phyloP scores from a whole-genome alignment of 2,113 vertebrate genomes.

The Pteropus alecto region DNA sequence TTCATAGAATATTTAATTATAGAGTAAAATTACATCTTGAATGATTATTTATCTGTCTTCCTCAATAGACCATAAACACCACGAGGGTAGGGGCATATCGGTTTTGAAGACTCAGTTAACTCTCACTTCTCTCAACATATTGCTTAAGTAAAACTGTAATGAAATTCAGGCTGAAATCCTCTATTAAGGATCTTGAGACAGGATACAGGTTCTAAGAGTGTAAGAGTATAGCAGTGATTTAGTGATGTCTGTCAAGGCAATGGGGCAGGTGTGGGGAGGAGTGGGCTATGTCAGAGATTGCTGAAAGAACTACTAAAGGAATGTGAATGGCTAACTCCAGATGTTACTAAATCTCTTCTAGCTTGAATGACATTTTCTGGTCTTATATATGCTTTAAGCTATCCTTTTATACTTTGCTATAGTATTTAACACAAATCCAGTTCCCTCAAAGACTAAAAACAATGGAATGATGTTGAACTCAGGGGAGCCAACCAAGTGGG shows the following conservation, averaged over 20 bases:
- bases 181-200: background rate
- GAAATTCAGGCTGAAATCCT: background rate
- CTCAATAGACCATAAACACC: background rate
- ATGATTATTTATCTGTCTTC: background rate
- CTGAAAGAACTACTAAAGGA: background rate
- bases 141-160: background rate
- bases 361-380: background rate
- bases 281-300: background rate
- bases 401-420: background rate
- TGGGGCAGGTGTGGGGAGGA: background rate
- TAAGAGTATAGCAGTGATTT: background rate
- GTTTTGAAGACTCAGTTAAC: background rate
- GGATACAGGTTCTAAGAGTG: background rate
- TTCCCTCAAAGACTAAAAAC: constrained; percentile 11
- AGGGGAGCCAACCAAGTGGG: background rate
- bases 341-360: background rate
- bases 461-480: background rate
- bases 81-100: background rate
- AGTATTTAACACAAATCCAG: constrained; percentile 28
- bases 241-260: background rate
- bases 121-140: background rate
- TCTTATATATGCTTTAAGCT: background rate
- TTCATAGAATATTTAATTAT: background rate
- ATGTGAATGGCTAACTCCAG: background rate
- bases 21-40: background rate